A percentile compares a stretch with the other conserved stretches of the same genome.
These are phyloP conservation scores for Serinus canaria DNA, from an alignment of 2,113 vertebrate species.

Conservation along the genomic window DNA sequence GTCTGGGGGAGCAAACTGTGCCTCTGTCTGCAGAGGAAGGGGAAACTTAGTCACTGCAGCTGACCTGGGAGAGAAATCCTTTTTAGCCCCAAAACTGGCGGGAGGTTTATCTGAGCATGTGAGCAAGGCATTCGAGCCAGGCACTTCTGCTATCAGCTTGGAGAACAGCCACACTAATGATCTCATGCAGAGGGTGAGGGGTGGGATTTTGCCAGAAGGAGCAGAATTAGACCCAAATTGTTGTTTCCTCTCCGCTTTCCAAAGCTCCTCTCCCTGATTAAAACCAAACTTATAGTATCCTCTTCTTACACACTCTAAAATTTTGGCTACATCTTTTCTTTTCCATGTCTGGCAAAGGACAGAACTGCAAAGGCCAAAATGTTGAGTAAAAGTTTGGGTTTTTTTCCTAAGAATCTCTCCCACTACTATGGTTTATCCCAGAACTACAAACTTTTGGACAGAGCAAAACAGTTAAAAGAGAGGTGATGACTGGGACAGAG, in stretches of 20 bases:
- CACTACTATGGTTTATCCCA: background rate
- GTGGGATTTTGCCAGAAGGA: conserved; percentile 3
- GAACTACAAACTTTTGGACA: background rate
- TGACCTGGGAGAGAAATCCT: background rate
- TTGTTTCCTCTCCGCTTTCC: conserved; percentile 30
- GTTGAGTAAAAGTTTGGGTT: background rate
- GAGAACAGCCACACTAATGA: conserved; percentile 17
- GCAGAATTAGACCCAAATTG: conserved; percentile 1
- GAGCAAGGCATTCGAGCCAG: background rate
- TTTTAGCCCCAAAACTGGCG: background rate
- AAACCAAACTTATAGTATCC: conserved; percentile 3
- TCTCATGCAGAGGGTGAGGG: background rate
- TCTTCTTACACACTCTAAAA: background rate
- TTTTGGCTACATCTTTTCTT: conserved; percentile 18
- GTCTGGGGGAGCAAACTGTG: background rate
- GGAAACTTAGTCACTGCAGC: background rate
- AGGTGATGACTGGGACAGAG: background rate
- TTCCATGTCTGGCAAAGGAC: conserved; percentile 1
- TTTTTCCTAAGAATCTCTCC: background rate
- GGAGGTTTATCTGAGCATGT: background rate
- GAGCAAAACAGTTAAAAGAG: background rate
- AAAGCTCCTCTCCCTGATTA: background rate
- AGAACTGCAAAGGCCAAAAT: conserved; percentile 5
- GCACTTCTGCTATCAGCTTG: conserved; percentile 36
- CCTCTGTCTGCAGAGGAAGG: background rate